These are phyloP conservation scores for Macrobrachium rosenbergii DNA, from an alignment of 1,140 invertebrate species.

Conservation along the genomic window DNA sequence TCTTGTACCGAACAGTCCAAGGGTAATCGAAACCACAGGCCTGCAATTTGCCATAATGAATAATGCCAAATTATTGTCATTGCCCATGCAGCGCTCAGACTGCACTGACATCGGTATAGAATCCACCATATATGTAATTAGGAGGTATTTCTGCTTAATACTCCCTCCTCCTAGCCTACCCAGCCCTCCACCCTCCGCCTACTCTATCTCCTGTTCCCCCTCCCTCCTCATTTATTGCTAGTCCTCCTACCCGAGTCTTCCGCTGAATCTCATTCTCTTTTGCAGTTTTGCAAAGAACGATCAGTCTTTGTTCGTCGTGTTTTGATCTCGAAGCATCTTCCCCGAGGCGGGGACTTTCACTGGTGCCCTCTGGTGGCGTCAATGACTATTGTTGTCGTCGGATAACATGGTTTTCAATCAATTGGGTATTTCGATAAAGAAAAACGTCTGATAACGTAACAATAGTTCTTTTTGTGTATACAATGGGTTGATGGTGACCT, in stretches of 20 bases:
- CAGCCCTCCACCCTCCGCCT: constrained; percentile 4
- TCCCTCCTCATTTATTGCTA: constrained; percentile 7
- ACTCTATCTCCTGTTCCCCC: constrained; percentile 15
- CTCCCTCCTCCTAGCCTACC: constrained; percentile 1
- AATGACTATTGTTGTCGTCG: too few species aligned
- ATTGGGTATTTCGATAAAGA: too few species aligned
- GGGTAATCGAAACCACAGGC: constrained; percentile 29
- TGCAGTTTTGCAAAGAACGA: too few species aligned
- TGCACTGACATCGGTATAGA: constrained; percentile 25
- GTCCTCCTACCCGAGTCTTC: too few species aligned
- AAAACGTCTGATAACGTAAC: too few species aligned
- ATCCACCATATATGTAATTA: constrained; percentile 49
- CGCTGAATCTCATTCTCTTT: not conserved
- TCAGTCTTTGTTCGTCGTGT: too few species aligned
- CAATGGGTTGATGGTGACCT: too few species aligned
- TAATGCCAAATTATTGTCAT: constrained; percentile 58
- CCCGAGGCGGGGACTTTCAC: too few species aligned
- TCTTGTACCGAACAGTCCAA: constrained; percentile 24
- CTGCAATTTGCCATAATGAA: constrained; percentile 59
- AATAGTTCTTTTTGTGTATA: too few species aligned
- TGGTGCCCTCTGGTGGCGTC: too few species aligned
- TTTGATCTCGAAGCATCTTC: too few species aligned
- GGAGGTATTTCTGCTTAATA: not conserved
- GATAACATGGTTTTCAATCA: too few species aligned
- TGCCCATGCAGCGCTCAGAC: constrained; percentile 43